Evolutionary conservation across 2,113 vertebrate genomes (phyloP), one percentile per base, ranked within the genome.

Genomic region (Jaculus jaculus): DNA sequence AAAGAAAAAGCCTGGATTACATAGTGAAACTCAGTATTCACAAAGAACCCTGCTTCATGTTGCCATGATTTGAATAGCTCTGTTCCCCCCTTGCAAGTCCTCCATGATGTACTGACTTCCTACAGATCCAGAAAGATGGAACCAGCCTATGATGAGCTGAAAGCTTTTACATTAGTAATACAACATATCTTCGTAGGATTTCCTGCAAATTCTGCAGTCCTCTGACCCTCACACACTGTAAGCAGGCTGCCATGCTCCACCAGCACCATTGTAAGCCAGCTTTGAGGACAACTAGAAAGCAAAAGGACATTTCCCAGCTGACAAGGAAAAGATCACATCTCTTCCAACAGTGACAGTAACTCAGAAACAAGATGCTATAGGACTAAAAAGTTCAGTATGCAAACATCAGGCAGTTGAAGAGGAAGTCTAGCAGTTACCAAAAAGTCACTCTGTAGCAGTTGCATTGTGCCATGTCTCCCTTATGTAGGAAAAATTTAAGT

Each of bases 131-230:
- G 82, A 84, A 69, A 32, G 37, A 51, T 54, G 65, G 32, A n/a
- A 39, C n/a, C 11, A 39, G 37, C 3, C 26, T 39, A 58, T 10
- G 1, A 8, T 30, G 51, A 69, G 30, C 69, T 54, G 58, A 85
- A 60, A 20, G 68, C 68, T 12, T 23, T 34, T 47, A 11, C 26
- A 39, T 11, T 39, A 74, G 99, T 99, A 89, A 99, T 99, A 84
- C 99, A 99, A 93, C 99, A 99, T 98, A 99, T 99, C 98, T 99
- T 99, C n/a, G 98, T 99, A 4, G 99, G 99, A n/a, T 98, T 99
- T 90, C 99, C 99, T 94, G 99, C 99, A 87, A 99, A 99, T 97
- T 98, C 99, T 5, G 98, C 99, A 2, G 96, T 99, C 71, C 98
- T 99, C 6, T 98, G 99, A 77, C 98, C 99, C 0, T 98, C 99